Conservation (phyloP, 2,888 invertebrate species). For the Plagodis dolabraria region DNA sequence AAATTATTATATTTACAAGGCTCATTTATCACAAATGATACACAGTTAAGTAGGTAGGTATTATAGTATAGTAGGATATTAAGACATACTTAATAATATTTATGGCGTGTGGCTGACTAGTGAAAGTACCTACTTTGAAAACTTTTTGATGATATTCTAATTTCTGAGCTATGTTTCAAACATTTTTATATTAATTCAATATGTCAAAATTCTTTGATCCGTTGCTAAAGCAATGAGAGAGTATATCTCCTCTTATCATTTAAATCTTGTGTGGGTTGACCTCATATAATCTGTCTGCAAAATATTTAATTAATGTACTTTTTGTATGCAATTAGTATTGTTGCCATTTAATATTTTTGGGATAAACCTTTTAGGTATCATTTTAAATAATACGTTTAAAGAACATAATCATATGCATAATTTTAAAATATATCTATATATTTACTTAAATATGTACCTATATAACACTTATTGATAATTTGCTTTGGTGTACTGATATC, state of each 20-base stretch:
- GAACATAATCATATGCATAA: constrained; percentile 41
- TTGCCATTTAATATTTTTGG: constrained; percentile 1
- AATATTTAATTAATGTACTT: too few species aligned
- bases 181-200: too few species aligned
- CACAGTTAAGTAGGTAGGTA: constrained; percentile 5
- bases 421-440: constrained; percentile 38
- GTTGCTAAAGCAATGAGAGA: too few species aligned
- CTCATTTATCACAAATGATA: constrained; percentile 23
- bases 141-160: too few species aligned
- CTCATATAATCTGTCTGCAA: too few species aligned
- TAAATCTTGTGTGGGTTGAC: too few species aligned
- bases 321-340: not conserved
- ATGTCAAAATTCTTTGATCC: too few species aligned
- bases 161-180: too few species aligned
- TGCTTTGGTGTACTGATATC: constrained; percentile 58
- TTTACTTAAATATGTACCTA: constrained; percentile 15
- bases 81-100: not conserved
- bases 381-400: constrained; percentile 34
- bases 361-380: constrained; percentile 18
- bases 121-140: not conserved
- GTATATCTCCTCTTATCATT: too few species aligned
- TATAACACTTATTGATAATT: constrained; percentile 50
- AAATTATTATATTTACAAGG: constrained; percentile 24
- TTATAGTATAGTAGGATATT: not conserved
- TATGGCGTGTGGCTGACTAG: constrained; percentile 11